These are phyloP conservation scores for Drosophila borborema DNA, from an alignment of 2,888 invertebrate genomes.

Conservation along the genomic window DNA sequence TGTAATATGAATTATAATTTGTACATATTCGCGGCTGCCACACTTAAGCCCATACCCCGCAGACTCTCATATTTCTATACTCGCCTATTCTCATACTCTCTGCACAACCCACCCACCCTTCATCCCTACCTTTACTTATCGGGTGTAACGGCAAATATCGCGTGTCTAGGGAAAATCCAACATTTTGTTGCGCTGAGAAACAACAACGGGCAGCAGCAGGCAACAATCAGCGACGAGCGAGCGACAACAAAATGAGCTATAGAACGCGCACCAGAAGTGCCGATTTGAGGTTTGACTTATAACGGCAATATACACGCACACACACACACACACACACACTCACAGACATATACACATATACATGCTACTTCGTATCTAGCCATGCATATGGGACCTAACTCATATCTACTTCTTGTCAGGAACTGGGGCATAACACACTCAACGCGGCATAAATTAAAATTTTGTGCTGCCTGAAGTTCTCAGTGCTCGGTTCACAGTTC, in stretches of 20 bases:
- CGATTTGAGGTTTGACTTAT: conserved; percentile 77
- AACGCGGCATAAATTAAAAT: conserved; percentile 79
- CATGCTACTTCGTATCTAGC: conserved; percentile 22
- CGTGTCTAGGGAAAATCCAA: conserved; percentile 76
- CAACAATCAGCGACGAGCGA: conserved; percentile 63
- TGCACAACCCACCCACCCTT: neutral
- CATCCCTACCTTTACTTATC: conserved; percentile 6
- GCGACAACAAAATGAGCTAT: conserved; percentile 71
- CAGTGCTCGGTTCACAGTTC: conserved; percentile 7
- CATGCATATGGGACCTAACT: conserved; percentile 18
- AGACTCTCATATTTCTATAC: no score
- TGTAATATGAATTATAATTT: conserved; percentile 81
- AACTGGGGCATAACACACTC: conserved; percentile 78
- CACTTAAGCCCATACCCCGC: conserved; percentile 1
- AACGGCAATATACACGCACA: conserved; percentile 42
- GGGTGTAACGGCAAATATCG: conserved; percentile 60
- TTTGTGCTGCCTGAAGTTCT: conserved; percentile 41
- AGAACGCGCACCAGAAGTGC: conserved; percentile 76
- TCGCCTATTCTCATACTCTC: no score
- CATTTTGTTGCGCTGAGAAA: conserved; percentile 66
- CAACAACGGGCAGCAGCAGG: conserved; percentile 59
- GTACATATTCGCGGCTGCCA: conserved; percentile 56
- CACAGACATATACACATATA: conserved; percentile 9
- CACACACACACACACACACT: conserved; percentile 12
- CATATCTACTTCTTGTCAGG: conserved; percentile 42